These are phyloP conservation scores for Desmophyllum pertusum DNA, from an alignment of 92 coral and sea anemone genomes.

Conservation along the genomic window DNA sequence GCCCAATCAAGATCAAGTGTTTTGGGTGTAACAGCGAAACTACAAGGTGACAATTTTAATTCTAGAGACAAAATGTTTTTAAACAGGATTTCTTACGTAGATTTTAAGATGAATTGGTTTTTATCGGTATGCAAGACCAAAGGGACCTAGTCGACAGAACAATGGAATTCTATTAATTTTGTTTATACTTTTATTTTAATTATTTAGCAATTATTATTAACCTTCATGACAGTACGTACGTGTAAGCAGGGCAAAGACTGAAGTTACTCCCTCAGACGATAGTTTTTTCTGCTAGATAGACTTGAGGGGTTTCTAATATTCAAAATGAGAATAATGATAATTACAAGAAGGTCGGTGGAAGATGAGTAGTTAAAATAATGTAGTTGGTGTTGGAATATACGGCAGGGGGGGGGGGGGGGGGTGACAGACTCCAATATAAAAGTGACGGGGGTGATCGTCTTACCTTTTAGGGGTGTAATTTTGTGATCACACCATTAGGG, in stretches of 20 bases:
- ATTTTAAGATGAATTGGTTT: constrained; percentile 17
- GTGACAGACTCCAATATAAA: too few relatives aligned
- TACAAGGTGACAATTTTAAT: constrained; percentile 6
- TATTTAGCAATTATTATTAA: not conserved
- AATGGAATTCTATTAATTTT: not conserved
- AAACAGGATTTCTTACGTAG: not conserved
- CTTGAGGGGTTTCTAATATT: not conserved
- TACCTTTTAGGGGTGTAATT: too few relatives aligned
- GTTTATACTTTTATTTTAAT: not conserved
- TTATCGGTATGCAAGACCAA: not conserved
- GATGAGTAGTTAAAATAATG: not conserved
- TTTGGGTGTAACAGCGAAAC: constrained; percentile 40
- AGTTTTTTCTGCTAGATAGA: constrained; percentile 2
- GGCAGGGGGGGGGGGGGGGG: too few relatives aligned
- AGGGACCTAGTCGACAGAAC: not conserved
- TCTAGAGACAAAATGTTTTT: not conserved
- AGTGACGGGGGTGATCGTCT: too few relatives aligned
- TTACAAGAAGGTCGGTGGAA: not conserved
- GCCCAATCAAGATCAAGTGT: constrained; percentile 23
- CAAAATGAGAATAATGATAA: not conserved
- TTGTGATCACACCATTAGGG: too few relatives aligned
- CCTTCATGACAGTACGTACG: not conserved
- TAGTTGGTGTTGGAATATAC: not conserved
- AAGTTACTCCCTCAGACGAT: not conserved
- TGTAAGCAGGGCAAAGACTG: not conserved